Conservation (phyloP, 2,113 vertebrate genomes). For the Podiceps cristatus region DNA sequence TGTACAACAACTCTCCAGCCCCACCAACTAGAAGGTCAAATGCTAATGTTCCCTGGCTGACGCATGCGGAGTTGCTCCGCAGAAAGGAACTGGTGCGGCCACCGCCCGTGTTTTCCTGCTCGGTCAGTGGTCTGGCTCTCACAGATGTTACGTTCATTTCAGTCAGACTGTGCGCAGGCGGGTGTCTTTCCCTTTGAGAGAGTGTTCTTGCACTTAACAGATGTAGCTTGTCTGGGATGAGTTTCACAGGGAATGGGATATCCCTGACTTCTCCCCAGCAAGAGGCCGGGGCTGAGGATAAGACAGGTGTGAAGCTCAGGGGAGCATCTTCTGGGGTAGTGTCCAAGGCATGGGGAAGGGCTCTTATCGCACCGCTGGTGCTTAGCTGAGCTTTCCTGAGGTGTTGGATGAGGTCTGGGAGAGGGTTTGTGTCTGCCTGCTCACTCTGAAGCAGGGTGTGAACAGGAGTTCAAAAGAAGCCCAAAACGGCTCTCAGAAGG, state of each 20-base stretch:
- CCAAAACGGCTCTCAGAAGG: not conserved
- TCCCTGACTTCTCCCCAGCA: not conserved
- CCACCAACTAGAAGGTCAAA: not conserved
- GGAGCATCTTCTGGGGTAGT: not conserved
- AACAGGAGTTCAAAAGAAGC: not conserved
- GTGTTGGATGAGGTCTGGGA: not conserved
- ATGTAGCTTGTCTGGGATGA: not conserved
- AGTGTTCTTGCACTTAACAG: not conserved
- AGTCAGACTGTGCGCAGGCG: not conserved
- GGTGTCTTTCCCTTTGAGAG: not conserved
- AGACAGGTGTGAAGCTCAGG: not conserved
- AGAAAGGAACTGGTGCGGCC: not conserved
- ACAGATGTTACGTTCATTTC: not conserved
- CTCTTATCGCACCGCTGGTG: rapidly evolving
- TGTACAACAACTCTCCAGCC: not conserved
- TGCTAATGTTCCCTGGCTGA: not conserved
- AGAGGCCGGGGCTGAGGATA: not conserved
- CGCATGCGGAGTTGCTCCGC: not conserved
- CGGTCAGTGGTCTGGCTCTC: not conserved
- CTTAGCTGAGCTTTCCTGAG: not conserved
- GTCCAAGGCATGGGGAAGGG: not conserved
- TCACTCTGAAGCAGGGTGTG: not conserved
- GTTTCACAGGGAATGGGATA: not conserved
- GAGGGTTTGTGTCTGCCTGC: not conserved
- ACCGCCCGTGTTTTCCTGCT: not conserved